Conservation (phyloP, 53 echinoderm and acorn worm species). For the Paelopatides confundens region DNA sequence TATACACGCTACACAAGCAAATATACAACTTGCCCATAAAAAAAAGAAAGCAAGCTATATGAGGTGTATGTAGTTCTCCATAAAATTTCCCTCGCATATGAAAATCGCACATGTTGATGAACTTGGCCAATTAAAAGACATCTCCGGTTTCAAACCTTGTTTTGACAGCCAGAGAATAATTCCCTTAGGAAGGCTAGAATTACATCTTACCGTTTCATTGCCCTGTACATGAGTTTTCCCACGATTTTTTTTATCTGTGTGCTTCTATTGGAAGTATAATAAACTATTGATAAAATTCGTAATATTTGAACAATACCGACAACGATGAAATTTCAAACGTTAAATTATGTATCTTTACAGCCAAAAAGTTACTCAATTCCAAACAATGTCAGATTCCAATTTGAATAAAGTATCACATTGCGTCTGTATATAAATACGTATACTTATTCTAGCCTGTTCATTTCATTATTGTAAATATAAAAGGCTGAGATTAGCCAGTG, state of each 20-base stretch:
- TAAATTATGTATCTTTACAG: background rate
- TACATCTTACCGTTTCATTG: slow-evolving; percentile 6
- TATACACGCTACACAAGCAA: background rate
- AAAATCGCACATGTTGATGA: slow-evolving; percentile 33
- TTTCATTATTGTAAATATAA: too few relatives aligned
- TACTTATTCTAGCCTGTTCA: too few relatives aligned
- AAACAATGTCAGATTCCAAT: background rate
- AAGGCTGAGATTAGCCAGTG: too few relatives aligned
- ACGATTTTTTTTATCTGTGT: background rate
- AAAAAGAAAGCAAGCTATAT: background rate
- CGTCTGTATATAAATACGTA: too few relatives aligned
- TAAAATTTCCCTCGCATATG: background rate
- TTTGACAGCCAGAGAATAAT: slow-evolving; percentile 18
- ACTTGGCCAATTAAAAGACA: slow-evolving; percentile 6
- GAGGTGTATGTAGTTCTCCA: background rate
- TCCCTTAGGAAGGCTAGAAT: slow-evolving; percentile 10
- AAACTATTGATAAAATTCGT: background rate
- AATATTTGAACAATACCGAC: background rate
- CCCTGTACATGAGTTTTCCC: background rate
- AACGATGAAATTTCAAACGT: background rate
- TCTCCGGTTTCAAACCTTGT: slow-evolving; percentile 7
- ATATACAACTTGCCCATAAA: background rate
- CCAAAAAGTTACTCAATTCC: background rate
- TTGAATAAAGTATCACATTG: background rate
- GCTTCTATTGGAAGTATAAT: background rate